Evolutionary conservation across 1,140 invertebrate genomes (phyloP), one percentile per base, ranked within the genome.

Genomic region (Tetraneura akinire): DNA sequence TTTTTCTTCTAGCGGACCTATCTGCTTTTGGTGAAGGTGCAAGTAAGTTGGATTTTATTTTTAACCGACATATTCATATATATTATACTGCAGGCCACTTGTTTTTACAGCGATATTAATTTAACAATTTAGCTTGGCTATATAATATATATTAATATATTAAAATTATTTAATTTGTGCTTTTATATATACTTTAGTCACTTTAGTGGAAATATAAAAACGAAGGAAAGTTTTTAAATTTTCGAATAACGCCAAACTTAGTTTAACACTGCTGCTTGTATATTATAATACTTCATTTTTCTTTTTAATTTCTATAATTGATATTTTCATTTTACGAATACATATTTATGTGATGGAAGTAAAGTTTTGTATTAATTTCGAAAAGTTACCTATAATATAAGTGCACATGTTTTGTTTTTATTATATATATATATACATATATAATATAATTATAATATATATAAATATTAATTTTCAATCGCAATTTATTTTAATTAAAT

Each of bases 1-100:
- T 83, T 82, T 76, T 60, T 60, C 51, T 45, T 45, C 53, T 78
- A 78, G 74, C 55, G 21, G 74, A 60, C 14, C 53, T 60, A 32
- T 78, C 53, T 78, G 74, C 53, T 78, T 62, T 78, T 78, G 74
- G 74, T 78, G 74, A 78, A 78, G 74, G 74, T 60, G 74, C 74
- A 78, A 78, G 74, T 78, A 78, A 78, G 74, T 78, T 76, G 45
- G 53, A 57, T 42, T 53, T 53, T 9, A 37, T 23, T 37, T 32
- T 57, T 73, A 73, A 51, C 29, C 23, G 49, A 66, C 62, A 51
- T 51, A 18, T 4, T 18, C 16, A 4, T 51, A n/a, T 23, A 21
- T 21, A 55, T 11, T 21, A 53, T n/a, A n/a, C n/a, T n/a, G n/a
- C n/a, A 8, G 10, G 1, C 29, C 37, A 64, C 10, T 32, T 64